Percentiles rank a stretch among this genome's conserved stretches.
These are phyloP conservation scores for Oscheius sp. DNA, from an alignment of 2,888 invertebrate genomes.

Conservation along the genomic window DNA sequence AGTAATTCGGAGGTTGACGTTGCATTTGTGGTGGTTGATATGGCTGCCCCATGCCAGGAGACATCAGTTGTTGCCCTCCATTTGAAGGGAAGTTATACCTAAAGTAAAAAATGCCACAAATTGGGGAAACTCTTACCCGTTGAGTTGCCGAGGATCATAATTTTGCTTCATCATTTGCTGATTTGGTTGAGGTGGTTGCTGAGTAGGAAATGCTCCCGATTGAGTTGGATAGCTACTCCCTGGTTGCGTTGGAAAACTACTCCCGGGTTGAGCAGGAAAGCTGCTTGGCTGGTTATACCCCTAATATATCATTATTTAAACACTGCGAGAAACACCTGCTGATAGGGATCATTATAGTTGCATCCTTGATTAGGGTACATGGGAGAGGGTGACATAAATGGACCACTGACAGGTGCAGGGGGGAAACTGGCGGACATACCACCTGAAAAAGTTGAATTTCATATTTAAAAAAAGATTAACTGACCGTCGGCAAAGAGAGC, in stretches of 20 bases:
- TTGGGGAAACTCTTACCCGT: background rate
- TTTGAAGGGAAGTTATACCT: slow-evolving; percentile 19
- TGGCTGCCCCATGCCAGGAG: background rate
- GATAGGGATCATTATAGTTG: slow-evolving; percentile 12
- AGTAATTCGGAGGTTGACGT: slow-evolving; percentile 7
- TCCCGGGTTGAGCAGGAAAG: background rate
- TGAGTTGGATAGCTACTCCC: slow-evolving; percentile 7
- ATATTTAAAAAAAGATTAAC: background rate
- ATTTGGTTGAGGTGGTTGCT: no score
- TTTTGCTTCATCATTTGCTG: slow-evolving; percentile 1
- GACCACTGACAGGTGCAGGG: slow-evolving; percentile 1
- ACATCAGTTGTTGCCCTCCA: slow-evolving; percentile 3
- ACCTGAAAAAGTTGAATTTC: background rate
- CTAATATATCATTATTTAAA: background rate
- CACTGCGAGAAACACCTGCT: background rate
- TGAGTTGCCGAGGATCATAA: slow-evolving; percentile 10
- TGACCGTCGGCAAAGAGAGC: background rate
- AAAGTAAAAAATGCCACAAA: background rate
- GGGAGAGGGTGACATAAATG: background rate
- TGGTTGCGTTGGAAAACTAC: slow-evolving; percentile 2
- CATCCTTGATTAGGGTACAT: slow-evolving; percentile 19
- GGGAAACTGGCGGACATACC: slow-evolving; percentile 24
- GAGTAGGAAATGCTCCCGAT: background rate
- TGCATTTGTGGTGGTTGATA: background rate
- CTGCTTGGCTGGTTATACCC: background rate